These are phyloP conservation scores for Dryomyza anilis DNA, from an alignment of 2,888 invertebrate species.

Conservation along the genomic window DNA sequence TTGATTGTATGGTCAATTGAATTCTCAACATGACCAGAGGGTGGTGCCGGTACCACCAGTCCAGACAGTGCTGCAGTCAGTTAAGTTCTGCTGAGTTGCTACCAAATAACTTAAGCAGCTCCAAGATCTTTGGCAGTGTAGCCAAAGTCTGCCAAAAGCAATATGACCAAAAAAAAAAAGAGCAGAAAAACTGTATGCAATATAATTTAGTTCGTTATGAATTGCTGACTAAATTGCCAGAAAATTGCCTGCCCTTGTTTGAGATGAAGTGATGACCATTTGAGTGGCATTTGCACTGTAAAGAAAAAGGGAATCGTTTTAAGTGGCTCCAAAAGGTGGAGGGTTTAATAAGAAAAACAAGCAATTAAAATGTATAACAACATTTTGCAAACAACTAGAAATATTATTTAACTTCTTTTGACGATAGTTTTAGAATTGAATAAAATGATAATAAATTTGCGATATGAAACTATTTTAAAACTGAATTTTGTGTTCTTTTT, in stretches of 20 bases:
- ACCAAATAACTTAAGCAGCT: constrained; percentile 4
- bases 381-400: background rate
- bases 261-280: constrained; percentile 7
- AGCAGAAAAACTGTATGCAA: background rate
- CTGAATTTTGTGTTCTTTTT: no score
- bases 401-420: background rate
- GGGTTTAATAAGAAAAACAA: no score
- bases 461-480: no score
- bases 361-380: no score
- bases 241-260: constrained; percentile 22
- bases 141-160: no score
- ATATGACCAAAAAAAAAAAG: no score
- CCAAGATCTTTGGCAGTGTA: no score
- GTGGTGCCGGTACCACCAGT: constrained; percentile 39
- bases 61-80: no score
- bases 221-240: constrained; percentile 21
- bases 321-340: no score
- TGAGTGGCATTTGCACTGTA: background rate
- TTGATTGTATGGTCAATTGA: constrained; percentile 58
- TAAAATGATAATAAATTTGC: no score
- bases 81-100: background rate
- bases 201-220: constrained; percentile 20
- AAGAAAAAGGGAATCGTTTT: background rate
- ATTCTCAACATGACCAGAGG: constrained; percentile 50
- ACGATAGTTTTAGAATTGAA: no score